A percentile compares a stretch with the other conserved stretches of the same genome.
phyloP scores from a whole-genome alignment of 2,113 vertebrate species.

The Albula goreensis region DNA sequence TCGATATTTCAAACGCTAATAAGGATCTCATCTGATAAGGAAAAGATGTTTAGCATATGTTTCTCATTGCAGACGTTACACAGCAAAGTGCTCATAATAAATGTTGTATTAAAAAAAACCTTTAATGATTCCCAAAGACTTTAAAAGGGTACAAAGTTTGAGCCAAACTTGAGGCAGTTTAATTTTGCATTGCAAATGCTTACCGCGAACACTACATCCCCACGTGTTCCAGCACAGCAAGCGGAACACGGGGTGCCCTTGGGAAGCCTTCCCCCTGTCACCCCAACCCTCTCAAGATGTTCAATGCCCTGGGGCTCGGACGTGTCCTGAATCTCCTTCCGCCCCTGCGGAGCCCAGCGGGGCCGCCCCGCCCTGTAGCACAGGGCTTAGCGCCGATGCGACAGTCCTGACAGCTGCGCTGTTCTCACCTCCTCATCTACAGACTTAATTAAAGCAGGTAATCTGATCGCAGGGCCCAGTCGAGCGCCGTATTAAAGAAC shows the following conservation, averaged over 20 bases:
- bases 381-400: not conserved
- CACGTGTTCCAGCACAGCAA: not conserved
- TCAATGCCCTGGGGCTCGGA: not conserved
- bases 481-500: not conserved
- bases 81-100: not conserved
- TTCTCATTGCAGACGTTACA: not conserved
- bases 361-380: not conserved
- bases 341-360: not conserved
- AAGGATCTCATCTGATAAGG: not conserved
- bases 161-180: not conserved
- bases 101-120: not conserved
- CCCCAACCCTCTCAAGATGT: not conserved
- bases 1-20: not conserved
- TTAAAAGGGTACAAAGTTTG: not conserved
- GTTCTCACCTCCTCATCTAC: conserved; percentile 36
- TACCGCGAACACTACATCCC: not conserved
- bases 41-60: not conserved
- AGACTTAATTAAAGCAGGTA: conserved; percentile 37
- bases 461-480: conserved; percentile 30
- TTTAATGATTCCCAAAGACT: not conserved
- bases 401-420: conserved; percentile 25
- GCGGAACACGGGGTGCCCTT: not conserved
- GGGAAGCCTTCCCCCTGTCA: not conserved
- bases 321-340: not conserved
- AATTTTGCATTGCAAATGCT: not conserved